Conservation (phyloP, 2,113 vertebrate genomes). For the Aptenodytes forsteri region DNA sequence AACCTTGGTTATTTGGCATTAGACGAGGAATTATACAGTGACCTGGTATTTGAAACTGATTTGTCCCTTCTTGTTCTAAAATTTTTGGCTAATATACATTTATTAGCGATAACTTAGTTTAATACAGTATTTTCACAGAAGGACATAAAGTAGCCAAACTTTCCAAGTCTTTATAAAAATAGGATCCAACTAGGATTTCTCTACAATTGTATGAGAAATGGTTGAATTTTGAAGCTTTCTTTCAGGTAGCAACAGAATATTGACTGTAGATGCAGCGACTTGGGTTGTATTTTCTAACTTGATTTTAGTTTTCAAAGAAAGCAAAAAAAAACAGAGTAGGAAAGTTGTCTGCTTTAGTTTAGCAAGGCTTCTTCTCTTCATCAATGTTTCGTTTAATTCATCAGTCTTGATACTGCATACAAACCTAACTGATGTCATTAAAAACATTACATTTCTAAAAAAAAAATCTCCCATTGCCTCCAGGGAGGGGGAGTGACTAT, state of each 20-base stretch:
- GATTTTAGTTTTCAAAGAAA: neutral
- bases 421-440: neutral
- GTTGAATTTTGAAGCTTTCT: neutral
- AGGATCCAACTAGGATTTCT: neutral
- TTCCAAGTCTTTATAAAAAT: neutral
- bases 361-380: neutral
- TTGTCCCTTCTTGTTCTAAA: neutral
- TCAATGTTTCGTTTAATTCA: neutral
- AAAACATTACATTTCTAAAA: neutral
- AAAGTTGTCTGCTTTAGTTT: neutral
- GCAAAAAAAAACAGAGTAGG: rapidly evolving
- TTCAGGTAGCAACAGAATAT: neutral
- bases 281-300: neutral
- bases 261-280: neutral
- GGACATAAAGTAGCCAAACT: neutral
- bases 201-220: neutral
- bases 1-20: neutral
- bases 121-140: neutral
- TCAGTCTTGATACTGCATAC: neutral
- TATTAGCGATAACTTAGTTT: neutral
- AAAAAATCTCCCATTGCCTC: neutral
- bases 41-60: neutral
- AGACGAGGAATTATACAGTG: neutral
- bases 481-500: rapidly evolving
- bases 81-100: neutral